Evolutionary conservation across 2,113 vertebrate species (phyloP).

Genomic region (Tringa solitaria): DNA sequence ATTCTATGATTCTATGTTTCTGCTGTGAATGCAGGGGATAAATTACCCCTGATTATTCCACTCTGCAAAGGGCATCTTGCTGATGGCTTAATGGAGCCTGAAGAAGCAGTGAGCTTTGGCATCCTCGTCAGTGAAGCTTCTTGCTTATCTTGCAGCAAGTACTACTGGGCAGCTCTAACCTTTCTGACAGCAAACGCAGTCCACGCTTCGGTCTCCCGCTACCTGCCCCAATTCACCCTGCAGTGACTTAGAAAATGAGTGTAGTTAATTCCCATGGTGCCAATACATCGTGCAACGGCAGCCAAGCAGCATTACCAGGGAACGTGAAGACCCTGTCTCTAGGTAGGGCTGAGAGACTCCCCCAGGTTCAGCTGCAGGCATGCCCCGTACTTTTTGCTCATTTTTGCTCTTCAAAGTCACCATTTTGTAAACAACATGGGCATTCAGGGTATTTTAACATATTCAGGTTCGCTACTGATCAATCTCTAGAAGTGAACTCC

Average conservation of each 20-base stretch:
- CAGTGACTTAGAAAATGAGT: neutral
- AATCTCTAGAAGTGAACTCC: neutral
- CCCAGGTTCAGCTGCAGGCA: neutral
- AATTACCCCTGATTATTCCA: neutral
- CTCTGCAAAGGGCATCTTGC: neutral
- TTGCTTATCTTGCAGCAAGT: neutral
- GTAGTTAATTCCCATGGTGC: neutral
- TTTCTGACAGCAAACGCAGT: neutral
- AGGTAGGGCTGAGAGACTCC: neutral
- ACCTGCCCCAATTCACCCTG: rapidly evolving
- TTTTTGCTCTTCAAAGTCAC: neutral
- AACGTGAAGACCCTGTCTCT: neutral
- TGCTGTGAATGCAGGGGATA: neutral
- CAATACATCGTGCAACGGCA: neutral
- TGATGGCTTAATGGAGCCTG: neutral
- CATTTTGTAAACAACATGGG: neutral
- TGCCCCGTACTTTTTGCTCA: neutral
- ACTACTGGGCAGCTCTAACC: neutral
- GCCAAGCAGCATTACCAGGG: neutral
- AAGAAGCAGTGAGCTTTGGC: neutral
- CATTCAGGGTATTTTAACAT: neutral
- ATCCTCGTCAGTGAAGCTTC: neutral
- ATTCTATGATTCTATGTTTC: neutral
- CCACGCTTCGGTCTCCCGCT: neutral
- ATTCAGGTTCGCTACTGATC: neutral